Conservation (phyloP, 2,888 invertebrate species). For the Xylota sylvarum region DNA sequence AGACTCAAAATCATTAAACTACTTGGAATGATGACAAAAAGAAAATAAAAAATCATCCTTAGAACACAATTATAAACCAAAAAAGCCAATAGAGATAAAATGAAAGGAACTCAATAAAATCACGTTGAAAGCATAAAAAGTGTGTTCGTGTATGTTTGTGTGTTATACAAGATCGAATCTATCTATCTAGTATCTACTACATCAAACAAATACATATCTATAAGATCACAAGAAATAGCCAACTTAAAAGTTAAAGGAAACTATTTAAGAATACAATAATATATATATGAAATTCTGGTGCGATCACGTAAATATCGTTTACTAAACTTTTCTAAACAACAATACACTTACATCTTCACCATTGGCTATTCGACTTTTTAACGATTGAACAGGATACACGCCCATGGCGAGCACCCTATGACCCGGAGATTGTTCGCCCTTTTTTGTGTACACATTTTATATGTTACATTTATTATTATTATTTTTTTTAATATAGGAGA, state of each 20-base stretch:
- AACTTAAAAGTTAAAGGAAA: constrained; percentile 31
- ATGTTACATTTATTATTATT: constrained; percentile 23
- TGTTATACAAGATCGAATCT: constrained; percentile 17
- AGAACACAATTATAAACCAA: background rate
- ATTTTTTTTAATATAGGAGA: constrained; percentile 24
- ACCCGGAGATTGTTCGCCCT: constrained; percentile 97
- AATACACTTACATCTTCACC: constrained; percentile 93
- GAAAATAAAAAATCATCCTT: background rate
- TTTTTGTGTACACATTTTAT: constrained; percentile 35
- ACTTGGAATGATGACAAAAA: background rate
- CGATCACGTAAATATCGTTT: constrained; percentile 54
- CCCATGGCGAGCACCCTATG: constrained; percentile 96
- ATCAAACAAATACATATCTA: constrained; percentile 26
- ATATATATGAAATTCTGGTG: constrained; percentile 52
- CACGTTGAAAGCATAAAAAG: constrained; percentile 1
- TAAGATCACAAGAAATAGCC: constrained; percentile 16
- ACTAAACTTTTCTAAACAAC: constrained; percentile 50
- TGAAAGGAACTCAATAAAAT: background rate
- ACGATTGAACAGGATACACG: constrained; percentile 94
- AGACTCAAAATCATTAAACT: too few species aligned
- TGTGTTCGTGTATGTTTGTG: constrained; percentile 4
- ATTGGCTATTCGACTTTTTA: constrained; percentile 94
- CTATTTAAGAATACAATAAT: constrained; percentile 2
- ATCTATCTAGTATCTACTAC: constrained; percentile 36
- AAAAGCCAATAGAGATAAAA: background rate